Evolutionary conservation across 1,140 invertebrate genomes (phyloP).

Genomic region (Holcopasites calliopsidis): DNA sequence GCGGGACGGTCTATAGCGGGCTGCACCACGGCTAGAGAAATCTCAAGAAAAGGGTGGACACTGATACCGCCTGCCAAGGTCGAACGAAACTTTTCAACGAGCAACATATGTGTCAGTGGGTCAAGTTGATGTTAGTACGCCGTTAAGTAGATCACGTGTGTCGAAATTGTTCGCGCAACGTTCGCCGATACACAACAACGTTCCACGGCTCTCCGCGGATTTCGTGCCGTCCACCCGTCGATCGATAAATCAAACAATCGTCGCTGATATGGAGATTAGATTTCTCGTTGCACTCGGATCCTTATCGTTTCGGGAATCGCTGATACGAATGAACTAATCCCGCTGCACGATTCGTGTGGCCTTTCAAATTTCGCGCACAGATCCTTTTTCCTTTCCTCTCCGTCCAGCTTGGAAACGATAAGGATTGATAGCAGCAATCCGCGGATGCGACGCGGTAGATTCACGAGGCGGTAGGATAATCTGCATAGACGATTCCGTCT

Average conservation of each 20-base stretch:
- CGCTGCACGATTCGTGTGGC: too few relatives aligned
- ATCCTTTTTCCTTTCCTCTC: background rate
- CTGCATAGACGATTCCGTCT: slow-evolving; percentile 45
- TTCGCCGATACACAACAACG: background rate
- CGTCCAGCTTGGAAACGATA: slow-evolving; percentile 6
- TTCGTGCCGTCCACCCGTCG: background rate
- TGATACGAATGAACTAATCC: slow-evolving; percentile 5
- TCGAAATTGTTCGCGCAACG: slow-evolving; percentile 11
- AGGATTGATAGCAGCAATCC: slow-evolving; percentile 35
- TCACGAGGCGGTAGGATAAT: slow-evolving; percentile 43
- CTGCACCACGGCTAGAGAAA: background rate
- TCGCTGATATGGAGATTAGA: background rate
- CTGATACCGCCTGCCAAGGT: slow-evolving; percentile 45
- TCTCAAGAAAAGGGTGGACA: slow-evolving; percentile 31
- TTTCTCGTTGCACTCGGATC: background rate
- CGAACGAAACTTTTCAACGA: slow-evolving; percentile 30
- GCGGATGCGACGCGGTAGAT: background rate
- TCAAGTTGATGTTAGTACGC: slow-evolving; percentile 39
- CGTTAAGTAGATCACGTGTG: slow-evolving; percentile 28
- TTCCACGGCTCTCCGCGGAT: too few relatives aligned
- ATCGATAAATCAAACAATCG: background rate
- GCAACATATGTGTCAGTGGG: slow-evolving; percentile 45
- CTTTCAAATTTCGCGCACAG: too few relatives aligned
- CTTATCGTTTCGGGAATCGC: background rate
- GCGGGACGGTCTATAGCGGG: background rate